Base-by-base conservation (phyloP, 2,888 invertebrate species). In the Liopterus haemorrhoidalis region DNA sequence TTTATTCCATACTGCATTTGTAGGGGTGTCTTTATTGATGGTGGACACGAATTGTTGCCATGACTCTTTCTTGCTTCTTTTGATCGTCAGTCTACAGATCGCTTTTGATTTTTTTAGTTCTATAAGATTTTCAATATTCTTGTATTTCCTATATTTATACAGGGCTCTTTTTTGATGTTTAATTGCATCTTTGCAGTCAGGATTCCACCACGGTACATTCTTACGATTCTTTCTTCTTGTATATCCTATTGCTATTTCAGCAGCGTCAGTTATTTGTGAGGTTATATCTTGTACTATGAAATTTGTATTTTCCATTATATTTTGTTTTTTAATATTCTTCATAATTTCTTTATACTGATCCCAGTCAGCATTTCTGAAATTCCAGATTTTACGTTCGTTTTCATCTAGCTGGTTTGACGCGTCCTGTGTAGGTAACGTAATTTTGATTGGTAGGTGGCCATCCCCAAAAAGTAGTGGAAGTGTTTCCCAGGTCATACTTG, bases 91-190 rank as follows among this genome's bases (percentile, higher is more conserved):
- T 11, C 14, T 14, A 30, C 30, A 30, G 16, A 30, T 30, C 4
- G n/a, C 14, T 30, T 30, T 11, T 4, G 30, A 4, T 11, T 30
- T 30, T 3, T 30, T 14, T 14, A 30, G 30, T 14, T 30, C 30
- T 12, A 30, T 30, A 8, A 30, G 11, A 8, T 14, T 30, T 14
- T 30, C 30, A n/a, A 30, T 30, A 8, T 22, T 22, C 14, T 30
- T 30, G 30, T 35, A 19, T 35, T 35, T 35, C 9, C 9, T 35
- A 18, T 21, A 35, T 18, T 35, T 35, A 21, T 35, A 12, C 5
- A 30, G 12, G 5, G 30, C n/a, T 30, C 9, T 9, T n/a, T 35
- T 35, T 5, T 35, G 9, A 19, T 3, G 9, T 19, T 21, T 35
- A 9, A 35, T 20, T 35, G 19, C 11, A 19, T 20, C 35, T n/a